Evolutionary conservation across 2,113 vertebrate species (phyloP).

Genomic region (Myotis davidii): DNA sequence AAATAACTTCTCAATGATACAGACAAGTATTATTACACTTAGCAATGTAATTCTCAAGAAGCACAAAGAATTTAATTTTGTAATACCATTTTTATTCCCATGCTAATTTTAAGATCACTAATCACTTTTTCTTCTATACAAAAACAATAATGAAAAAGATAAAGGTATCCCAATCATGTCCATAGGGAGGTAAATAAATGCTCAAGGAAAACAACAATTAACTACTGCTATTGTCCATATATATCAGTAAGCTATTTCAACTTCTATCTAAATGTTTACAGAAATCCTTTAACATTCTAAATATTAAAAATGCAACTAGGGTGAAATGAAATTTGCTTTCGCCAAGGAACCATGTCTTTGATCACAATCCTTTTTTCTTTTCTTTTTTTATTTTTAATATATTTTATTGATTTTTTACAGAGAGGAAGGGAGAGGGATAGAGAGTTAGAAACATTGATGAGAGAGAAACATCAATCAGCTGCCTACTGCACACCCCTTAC

Average conservation of each 20-base stretch:
- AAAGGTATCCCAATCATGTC: background rate
- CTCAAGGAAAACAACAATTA: background rate
- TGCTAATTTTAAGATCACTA: background rate
- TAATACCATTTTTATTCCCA: background rate
- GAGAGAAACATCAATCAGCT: too few relatives aligned
- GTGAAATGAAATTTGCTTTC: background rate
- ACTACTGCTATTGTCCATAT: background rate
- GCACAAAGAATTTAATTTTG: background rate
- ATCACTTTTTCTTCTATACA: background rate
- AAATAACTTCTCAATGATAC: background rate
- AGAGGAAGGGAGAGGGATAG: too few relatives aligned
- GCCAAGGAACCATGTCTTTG: background rate
- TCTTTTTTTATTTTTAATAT: too few relatives aligned
- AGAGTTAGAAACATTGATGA: too few relatives aligned
- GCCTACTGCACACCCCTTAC: too few relatives aligned
- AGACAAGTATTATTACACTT: background rate
- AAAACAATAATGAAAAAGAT: background rate
- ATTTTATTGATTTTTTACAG: too few relatives aligned
- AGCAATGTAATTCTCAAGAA: background rate
- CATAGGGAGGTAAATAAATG: background rate
- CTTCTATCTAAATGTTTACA: background rate
- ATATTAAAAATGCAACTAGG: background rate
- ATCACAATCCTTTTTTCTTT: background rate
- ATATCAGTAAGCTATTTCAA: background rate
- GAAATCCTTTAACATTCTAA: conserved; percentile 7